phyloP scores from a whole-genome alignment of 2,113 vertebrate genomes.

The Corydoras sp. region DNA sequence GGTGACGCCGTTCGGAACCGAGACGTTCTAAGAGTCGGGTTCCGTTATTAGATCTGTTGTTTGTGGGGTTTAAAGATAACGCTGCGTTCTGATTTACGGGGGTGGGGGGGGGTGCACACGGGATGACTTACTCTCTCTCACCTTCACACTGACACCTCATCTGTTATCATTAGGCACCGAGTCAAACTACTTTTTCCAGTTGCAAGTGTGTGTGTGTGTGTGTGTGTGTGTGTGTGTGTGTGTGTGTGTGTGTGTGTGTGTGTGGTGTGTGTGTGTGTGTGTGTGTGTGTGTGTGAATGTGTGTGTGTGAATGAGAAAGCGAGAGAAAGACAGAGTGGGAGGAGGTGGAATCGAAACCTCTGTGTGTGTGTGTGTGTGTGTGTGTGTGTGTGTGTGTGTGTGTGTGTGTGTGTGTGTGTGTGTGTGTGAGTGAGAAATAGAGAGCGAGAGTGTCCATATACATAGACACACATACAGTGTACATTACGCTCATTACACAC shows the following conservation, averaged over 20 bases:
- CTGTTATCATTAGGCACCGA: conserved; percentile 47
- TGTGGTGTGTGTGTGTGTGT: too few relatives aligned
- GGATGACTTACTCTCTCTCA: conserved; percentile 46
- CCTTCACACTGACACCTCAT: conserved; percentile 47
- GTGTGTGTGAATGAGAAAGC: too few relatives aligned
- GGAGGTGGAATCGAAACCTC: conserved; percentile 7
- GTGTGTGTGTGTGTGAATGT: too few relatives aligned
- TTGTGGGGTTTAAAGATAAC: not conserved
- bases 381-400: too few relatives aligned
- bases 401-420: too few relatives aligned
- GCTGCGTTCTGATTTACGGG: conserved; percentile 7
- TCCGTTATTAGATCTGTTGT: too few relatives aligned
- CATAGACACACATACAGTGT: too few relatives aligned
- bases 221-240: conserved; percentile 32
- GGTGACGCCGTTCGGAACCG: too few relatives aligned
- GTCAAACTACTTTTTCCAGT: conserved; percentile 44
- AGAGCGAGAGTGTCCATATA: not conserved
- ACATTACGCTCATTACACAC: not conserved
- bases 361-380: conserved; percentile 11
- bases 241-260: conserved; percentile 40
- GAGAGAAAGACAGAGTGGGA: conserved; percentile 22
- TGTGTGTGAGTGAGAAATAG: too few relatives aligned
- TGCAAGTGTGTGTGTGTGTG: conserved; percentile 40
- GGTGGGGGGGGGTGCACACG: conserved; percentile 1
- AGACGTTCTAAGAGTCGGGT: too few relatives aligned